Conservation (phyloP, 2,797 vertebrate species). For the Periparus ater region DNA sequence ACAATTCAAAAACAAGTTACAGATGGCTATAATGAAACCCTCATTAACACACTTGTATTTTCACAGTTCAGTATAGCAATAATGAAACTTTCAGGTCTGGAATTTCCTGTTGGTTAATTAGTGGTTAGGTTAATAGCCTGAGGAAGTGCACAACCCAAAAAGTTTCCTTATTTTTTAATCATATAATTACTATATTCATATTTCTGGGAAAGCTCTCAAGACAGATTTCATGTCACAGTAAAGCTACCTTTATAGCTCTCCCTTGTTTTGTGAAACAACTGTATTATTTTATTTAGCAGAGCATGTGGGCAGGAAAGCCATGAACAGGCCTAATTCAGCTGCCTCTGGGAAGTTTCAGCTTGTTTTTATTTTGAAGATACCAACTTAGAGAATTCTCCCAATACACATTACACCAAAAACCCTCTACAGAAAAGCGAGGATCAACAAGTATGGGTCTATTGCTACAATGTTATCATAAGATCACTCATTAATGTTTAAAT, state of each 20-base stretch:
- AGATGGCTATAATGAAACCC: conserved; percentile 59
- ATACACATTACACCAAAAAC: not conserved
- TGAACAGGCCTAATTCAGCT: not conserved
- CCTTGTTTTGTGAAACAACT: not conserved
- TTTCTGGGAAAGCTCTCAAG: conserved; percentile 49
- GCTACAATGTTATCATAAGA: not conserved
- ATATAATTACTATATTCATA: conserved; percentile 43
- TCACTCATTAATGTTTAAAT: not conserved
- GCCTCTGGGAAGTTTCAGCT: not conserved
- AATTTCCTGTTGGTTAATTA: conserved; percentile 62
- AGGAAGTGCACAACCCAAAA: conserved; percentile 53
- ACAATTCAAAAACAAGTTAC: conserved; percentile 54
- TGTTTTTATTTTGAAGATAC: not conserved
- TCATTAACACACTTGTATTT: conserved; percentile 55
- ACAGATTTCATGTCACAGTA: conserved; percentile 33
- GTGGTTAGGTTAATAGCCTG: conserved; percentile 44
- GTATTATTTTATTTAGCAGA: conserved; percentile 9
- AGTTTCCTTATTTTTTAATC: conserved; percentile 51
- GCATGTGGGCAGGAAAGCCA: not conserved
- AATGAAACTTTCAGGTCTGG: conserved; percentile 48
- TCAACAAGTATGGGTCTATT: not conserved
- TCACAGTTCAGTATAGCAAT: conserved; percentile 38
- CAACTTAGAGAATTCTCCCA: not conserved
- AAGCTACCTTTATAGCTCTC: conserved; percentile 13
- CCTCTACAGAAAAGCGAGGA: not conserved